Evolutionary conservation across 2,888 invertebrate species (phyloP).

Genomic region (Trisateles emortualis): DNA sequence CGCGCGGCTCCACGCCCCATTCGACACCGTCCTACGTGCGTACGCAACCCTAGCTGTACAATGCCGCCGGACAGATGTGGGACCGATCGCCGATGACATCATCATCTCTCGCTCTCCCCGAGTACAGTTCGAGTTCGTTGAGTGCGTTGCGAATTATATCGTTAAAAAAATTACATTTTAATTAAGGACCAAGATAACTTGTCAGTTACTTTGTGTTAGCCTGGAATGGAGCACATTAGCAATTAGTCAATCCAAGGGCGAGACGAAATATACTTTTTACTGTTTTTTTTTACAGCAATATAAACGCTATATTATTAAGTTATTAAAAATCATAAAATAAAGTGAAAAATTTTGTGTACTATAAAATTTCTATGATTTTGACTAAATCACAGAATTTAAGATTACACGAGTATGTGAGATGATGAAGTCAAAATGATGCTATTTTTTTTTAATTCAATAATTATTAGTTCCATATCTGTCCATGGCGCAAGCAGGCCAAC

Average conservation of each 20-base stretch:
- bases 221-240: conserved; percentile 2
- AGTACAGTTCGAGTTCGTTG: not conserved
- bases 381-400: not conserved
- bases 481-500: conserved; percentile 75
- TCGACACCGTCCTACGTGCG: conserved; percentile 83
- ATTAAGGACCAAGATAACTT: not conserved
- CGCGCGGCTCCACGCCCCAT: conserved; percentile 81
- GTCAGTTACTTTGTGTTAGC: conserved; percentile 1
- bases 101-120: conserved; percentile 14
- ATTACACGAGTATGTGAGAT: conserved; percentile 30
- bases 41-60: conserved; percentile 75
- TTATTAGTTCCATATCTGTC: conserved; percentile 70
- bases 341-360: conserved; percentile 2
- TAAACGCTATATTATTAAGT: not conserved
- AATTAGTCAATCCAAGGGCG: not conserved
- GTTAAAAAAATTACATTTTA: not conserved
- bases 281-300: not conserved
- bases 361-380: not conserved
- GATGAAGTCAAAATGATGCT: conserved; percentile 59
- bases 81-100: conserved; percentile 31
- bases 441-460: conserved; percentile 8
- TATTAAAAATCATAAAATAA: not conserved
- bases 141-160: not conserved
- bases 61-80: conserved; percentile 59
- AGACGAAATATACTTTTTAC: not conserved